Conservation (phyloP, 2,888 invertebrate species). For the Saturnia japonica region DNA sequence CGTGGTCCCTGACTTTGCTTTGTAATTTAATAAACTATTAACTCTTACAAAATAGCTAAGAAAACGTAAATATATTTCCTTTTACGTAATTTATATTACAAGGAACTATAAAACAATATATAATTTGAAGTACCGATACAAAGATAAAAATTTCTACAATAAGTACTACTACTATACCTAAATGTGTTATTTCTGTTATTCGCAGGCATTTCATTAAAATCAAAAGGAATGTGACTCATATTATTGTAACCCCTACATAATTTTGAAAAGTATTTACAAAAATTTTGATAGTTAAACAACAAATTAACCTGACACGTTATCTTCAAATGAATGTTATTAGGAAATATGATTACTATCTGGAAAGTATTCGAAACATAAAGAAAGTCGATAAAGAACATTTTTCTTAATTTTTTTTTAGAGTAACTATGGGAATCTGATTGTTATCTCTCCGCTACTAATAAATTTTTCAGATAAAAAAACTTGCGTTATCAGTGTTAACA, state of each 20-base stretch:
- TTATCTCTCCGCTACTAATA: neutral
- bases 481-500: neutral
- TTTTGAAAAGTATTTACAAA: neutral
- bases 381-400: neutral
- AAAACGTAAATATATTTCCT: constrained; percentile 19
- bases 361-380: neutral
- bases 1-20: constrained; percentile 35
- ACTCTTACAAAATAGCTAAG: constrained; percentile 20
- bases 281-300: neutral
- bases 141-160: constrained; percentile 4
- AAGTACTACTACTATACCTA: constrained; percentile 18
- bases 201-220: constrained; percentile 10
- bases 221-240: constrained; percentile 23
- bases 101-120: constrained; percentile 20
- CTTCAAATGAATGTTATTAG: neutral
- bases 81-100: constrained; percentile 19
- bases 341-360: neutral
- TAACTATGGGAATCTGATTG: neutral
- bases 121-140: constrained; percentile 6
- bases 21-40: constrained; percentile 21
- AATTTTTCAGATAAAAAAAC: neutral
- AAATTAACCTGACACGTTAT: neutral
- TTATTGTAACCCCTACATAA: neutral
- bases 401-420: neutral
- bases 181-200: constrained; percentile 17